These are phyloP conservation scores for Austrofundulus limnaeus DNA, from an alignment of 2,113 vertebrate genomes.

Conservation along the genomic window DNA sequence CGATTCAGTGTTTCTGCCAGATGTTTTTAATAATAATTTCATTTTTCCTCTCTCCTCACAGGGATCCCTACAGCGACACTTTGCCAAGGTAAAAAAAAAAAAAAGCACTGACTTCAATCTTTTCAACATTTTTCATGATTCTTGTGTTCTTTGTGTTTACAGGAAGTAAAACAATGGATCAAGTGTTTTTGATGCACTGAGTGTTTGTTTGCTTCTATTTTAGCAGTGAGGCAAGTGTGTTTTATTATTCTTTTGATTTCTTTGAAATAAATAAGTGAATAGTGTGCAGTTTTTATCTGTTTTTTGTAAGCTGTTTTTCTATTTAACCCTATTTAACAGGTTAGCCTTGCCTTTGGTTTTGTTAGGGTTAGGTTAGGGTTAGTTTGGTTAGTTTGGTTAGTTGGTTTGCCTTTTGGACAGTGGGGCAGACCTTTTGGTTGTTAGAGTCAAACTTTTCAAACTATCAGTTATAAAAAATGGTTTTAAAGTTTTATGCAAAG, in stretches of 20 bases:
- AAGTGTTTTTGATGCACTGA: neutral
- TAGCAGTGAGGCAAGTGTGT: slow-evolving; percentile 26
- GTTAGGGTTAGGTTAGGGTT: no score
- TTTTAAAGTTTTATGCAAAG: no score
- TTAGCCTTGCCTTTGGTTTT: neutral
- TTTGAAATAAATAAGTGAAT: neutral
- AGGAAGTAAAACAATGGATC: slow-evolving; percentile 46
- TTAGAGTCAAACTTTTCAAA: no score
- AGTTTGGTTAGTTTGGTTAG: no score
- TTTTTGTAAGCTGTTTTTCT: neutral
- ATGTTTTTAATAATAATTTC: no score
- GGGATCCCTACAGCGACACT: slow-evolving; percentile 76
- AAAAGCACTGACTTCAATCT: no score
- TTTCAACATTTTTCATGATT: neutral
- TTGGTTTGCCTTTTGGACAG: neutral
- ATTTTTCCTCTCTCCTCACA: slow-evolving; percentile 29
- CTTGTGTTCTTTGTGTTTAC: slow-evolving; percentile 17
- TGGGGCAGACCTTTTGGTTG: neutral
- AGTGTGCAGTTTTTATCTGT: slow-evolving; percentile 11
- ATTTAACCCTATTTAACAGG: neutral
- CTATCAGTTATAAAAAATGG: neutral
- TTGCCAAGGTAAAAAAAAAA: slow-evolving; percentile 70
- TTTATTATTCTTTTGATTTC: slow-evolving; percentile 6
- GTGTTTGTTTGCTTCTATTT: slow-evolving; percentile 5
- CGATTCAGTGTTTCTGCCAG: no score